Base-by-base conservation (phyloP, 2,113 vertebrate genomes). In the Hirundichthys speculiger region DNA sequence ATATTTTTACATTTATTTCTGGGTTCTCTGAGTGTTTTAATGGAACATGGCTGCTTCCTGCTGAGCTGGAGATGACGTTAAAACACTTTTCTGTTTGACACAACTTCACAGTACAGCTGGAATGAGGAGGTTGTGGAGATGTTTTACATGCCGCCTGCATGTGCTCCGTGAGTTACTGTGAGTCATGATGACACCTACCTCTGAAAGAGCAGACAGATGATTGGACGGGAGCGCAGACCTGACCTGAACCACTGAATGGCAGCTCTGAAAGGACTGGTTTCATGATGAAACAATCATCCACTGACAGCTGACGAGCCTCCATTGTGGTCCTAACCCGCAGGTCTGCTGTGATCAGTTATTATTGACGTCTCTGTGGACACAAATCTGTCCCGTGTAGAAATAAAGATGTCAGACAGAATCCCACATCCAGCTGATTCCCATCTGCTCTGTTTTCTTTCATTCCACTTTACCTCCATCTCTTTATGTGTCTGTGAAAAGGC, bases 381-480 rank as follows among this genome's bases (percentile, higher is more conserved):
- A 13, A 39, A 42, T 2, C 13, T 16, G 40, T 39, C 42, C n/a
- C n/a, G 19, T 15, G 21, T 27, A 66, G 43, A 68, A 75, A 79
- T 63, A 59, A 68, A 81, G 60, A 75, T 52, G 82, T 85, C 79
- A 82, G 27, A 56, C 42, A 51, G 55, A 73, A 68, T 75, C 49
- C 68, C 68, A 80, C 47, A 45, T 6, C 42, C 12, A 64, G 18
- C 20, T 45, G 69, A 83, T 77, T 79, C 79, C 82, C 86, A 88
- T 83, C 84, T 88, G 86, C 60, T 67, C 19, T 53, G 80, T 73
- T 58, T 53, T 39, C 50, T 48, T 73, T 61, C 68, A 69, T 77
- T 54, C 59, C 47, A 63, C 24, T 53, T 53, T 66, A 62, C 9
- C 13, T 73, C 40, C 34, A 15, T 73, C 60, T 83, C 45, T 73